These are phyloP conservation scores for Yponomeuta plumbellus DNA, from an alignment of 2,888 invertebrate genomes.

Conservation along the genomic window DNA sequence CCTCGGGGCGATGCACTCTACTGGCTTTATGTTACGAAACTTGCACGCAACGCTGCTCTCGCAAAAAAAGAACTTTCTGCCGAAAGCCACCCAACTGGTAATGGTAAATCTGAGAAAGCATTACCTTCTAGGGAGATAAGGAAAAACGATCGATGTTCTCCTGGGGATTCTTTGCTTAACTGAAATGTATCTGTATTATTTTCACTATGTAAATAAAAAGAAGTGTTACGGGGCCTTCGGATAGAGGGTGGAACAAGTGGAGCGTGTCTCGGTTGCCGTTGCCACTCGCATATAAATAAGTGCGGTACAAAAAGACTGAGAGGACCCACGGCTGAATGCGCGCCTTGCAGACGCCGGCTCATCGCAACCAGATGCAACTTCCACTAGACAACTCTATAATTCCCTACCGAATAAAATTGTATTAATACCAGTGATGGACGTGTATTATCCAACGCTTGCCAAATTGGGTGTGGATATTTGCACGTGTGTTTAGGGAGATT, in stretches of 20 bases:
- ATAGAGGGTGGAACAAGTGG: slow-evolving; percentile 52
- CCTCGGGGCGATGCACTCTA: slow-evolving; percentile 22
- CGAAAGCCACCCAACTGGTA: slow-evolving; percentile 63
- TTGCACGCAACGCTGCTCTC: slow-evolving; percentile 38
- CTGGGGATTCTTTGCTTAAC: slow-evolving; percentile 4
- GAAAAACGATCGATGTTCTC: slow-evolving; percentile 22
- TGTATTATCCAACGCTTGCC: background rate
- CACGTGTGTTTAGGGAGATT: slow-evolving; percentile 3
- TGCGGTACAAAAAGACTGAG: slow-evolving; percentile 55
- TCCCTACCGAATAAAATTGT: background rate
- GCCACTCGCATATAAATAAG: slow-evolving; percentile 48
- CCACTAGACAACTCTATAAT: background rate
- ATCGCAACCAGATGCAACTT: slow-evolving; percentile 17
- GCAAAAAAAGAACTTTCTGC: slow-evolving; percentile 54
- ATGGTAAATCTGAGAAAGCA: slow-evolving; percentile 62
- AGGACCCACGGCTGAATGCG: slow-evolving; percentile 51
- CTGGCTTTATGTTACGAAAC: slow-evolving; percentile 41
- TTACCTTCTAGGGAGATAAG: slow-evolving; percentile 51
- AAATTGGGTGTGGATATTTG: slow-evolving; percentile 10
- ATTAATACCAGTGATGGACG: background rate
- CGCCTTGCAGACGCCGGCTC: slow-evolving; percentile 23
- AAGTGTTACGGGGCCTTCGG: slow-evolving; percentile 32
- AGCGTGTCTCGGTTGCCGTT: slow-evolving; percentile 56
- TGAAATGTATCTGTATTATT: slow-evolving; percentile 23
- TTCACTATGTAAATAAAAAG: slow-evolving; percentile 34